Base-by-base conservation (phyloP, 2,113 vertebrate species). In the Istiophorus platypterus region DNA sequence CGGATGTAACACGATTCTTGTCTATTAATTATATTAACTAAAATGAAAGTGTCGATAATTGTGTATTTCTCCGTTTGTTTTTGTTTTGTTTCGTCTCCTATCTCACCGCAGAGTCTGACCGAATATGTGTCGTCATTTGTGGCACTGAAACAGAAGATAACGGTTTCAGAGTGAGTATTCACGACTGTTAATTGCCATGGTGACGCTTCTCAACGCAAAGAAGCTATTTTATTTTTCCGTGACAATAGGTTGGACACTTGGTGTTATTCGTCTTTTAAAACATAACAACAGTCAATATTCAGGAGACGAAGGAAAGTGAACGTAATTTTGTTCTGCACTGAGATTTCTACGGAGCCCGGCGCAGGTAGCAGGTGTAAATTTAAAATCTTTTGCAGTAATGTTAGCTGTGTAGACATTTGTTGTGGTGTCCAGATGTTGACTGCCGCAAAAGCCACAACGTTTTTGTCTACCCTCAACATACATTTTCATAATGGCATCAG, bases 71-170 rank as follows among this genome's bases (percentile, higher is more conserved):
- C 8, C 27, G 7, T 74, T 41, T 85, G 77, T 80, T 66, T 68
- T 78, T 54, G 54, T 59, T 71, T 57, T 80, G 27, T 61, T 26
- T 45, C 12, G 42, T 47, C 17, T 12, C 2, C 4, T 31, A 7
- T 77, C 9, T 63, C n/a, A 4, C 42, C 24, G 1, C 95, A 99
- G 98, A 99, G 92, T 82, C 92, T 99, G 88, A 96, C 96, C 69
- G 97, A 99, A 81, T 99, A 98, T 81, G 95, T 99, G 70, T 92
- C 96, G 5, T 96, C 97, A 42, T 93, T 99, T 84, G 93, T 99
- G 90, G 95, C 95, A n/a, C 93, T 99, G 82, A 99, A 99, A 89
- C 96, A 98, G 93, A 98, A 97, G 91, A 97, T 99, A 26, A 93
- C 97, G 26, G 95, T 96, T 29, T 95, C 97, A 11, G 97, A 98